phyloP scores from a whole-genome alignment of 2,888 invertebrate genomes.

The Hydraecia micacea region DNA sequence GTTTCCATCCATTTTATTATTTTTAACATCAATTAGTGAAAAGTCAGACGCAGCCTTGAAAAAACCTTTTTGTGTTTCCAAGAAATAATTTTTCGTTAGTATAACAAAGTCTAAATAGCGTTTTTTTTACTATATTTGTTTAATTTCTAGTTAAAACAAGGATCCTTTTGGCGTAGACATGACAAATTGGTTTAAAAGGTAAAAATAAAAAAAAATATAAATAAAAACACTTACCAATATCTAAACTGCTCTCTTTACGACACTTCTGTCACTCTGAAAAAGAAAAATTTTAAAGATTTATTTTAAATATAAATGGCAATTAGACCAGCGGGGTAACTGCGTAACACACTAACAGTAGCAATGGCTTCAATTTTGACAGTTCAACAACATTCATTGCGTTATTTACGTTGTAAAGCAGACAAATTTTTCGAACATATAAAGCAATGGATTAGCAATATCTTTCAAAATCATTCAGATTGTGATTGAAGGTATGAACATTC shows the following conservation, averaged over 20 bases:
- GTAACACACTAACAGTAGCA: no score
- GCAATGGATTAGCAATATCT: no score
- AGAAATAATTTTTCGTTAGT: background rate
- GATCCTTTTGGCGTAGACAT: background rate
- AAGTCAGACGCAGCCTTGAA: background rate
- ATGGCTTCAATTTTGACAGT: no score
- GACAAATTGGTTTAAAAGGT: background rate
- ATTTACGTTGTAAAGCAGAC: no score
- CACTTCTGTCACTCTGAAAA: slow-evolving; percentile 24
- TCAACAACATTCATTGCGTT: no score
- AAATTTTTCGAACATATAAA: no score
- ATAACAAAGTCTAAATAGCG: background rate
- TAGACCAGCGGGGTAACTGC: background rate
- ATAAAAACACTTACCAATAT: slow-evolving; percentile 14
- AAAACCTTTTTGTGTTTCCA: background rate
- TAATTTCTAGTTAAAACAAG: background rate
- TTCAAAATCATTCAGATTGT: no score
- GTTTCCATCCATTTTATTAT: background rate
- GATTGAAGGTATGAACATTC: no score
- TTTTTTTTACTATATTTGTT: background rate
- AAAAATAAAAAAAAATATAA: background rate
- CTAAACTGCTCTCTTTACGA: background rate
- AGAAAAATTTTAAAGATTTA: background rate
- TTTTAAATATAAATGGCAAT: background rate
- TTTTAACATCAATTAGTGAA: slow-evolving; percentile 2